Conservation (phyloP, 1,140 invertebrate species). For the Idris sp. region DNA sequence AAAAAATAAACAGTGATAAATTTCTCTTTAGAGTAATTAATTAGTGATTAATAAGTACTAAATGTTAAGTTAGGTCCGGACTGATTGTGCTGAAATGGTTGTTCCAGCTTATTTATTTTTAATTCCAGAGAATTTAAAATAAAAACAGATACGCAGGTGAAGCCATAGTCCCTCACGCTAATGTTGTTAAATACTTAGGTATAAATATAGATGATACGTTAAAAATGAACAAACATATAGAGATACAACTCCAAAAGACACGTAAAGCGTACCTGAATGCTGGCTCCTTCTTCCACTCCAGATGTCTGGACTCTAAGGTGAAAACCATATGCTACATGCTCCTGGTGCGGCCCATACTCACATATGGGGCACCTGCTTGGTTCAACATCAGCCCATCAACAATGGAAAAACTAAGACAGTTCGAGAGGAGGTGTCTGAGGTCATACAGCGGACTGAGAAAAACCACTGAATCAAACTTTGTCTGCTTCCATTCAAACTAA, state of each 20-base stretch:
- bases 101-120: too few species aligned
- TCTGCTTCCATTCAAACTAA: slow-evolving; percentile 8
- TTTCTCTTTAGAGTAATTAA: too few species aligned
- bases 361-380: background rate
- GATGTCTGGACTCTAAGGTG: background rate
- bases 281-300: slow-evolving; percentile 1
- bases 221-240: slow-evolving; percentile 30
- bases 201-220: slow-evolving; percentile 39
- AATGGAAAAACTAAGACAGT: slow-evolving; percentile 39
- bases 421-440: slow-evolving; percentile 31
- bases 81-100: too few species aligned
- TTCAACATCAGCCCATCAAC: slow-evolving; percentile 7
- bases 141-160: background rate
- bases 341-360: background rate
- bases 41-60: too few species aligned
- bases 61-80: too few species aligned
- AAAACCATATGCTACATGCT: slow-evolving; percentile 10
- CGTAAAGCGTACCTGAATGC: slow-evolving; percentile 6
- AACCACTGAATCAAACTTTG: slow-evolving; percentile 10
- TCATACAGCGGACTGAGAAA: background rate
- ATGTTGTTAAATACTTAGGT: slow-evolving; percentile 41
- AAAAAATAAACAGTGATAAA: too few species aligned
- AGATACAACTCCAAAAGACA: slow-evolving; percentile 40
- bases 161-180: slow-evolving; percentile 10
- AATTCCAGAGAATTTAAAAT: slow-evolving; percentile 8